phyloP scores from a whole-genome alignment of 2,113 vertebrate species.

The Tyto alba region DNA sequence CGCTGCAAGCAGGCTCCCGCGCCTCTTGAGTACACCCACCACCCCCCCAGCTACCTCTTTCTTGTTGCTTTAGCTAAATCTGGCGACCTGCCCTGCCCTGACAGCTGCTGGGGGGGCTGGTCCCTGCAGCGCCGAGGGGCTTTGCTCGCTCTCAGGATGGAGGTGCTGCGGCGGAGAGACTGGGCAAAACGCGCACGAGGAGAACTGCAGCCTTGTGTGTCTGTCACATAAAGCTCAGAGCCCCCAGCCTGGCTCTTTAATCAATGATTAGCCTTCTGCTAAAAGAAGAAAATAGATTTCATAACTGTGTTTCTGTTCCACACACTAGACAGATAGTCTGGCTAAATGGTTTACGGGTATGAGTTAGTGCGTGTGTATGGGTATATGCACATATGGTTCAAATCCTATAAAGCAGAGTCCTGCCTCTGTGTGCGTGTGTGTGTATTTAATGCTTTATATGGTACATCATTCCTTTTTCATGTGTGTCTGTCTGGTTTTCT shows the following conservation, averaged over 20 bases:
- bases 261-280: slow-evolving; percentile 47
- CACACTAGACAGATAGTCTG: slow-evolving; percentile 53
- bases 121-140: neutral
- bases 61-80: neutral
- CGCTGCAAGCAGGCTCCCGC: neutral
- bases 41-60: neutral
- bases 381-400: slow-evolving; percentile 17
- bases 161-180: neutral
- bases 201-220: neutral
- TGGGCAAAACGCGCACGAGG: neutral
- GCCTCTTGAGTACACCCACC: neutral
- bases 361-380: neutral
- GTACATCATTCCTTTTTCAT: slow-evolving; percentile 32
- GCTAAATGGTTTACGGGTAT: neutral
- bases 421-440: neutral
- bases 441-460: slow-evolving; percentile 24
- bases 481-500: slow-evolving; percentile 51
- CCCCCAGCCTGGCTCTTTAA: slow-evolving; percentile 10
- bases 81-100: neutral
- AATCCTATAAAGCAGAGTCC: neutral
- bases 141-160: neutral
- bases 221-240: slow-evolving; percentile 26
- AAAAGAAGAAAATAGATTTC: slow-evolving; percentile 48
- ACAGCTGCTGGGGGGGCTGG: neutral
- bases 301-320: slow-evolving; percentile 32